Percentiles rank a stretch among this genome's conserved stretches.
Conservation (phyloP, 1,140 invertebrate species). For the Drosophila ogumai region DNA sequence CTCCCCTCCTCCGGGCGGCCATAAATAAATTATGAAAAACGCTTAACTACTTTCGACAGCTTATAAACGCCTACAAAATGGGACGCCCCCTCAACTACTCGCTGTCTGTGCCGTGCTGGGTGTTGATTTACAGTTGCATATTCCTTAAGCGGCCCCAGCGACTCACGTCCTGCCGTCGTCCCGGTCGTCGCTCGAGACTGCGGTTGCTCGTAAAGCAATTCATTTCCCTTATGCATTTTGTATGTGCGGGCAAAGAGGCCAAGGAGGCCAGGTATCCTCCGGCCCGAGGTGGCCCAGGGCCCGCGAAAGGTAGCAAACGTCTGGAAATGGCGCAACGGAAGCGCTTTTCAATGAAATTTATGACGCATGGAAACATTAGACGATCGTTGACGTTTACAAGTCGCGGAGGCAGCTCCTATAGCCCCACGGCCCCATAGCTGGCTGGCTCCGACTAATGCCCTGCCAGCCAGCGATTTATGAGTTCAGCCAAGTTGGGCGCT, state of each 20-base stretch:
- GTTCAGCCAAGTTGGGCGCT: slow-evolving; percentile 56
- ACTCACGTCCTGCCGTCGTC: slow-evolving; percentile 9
- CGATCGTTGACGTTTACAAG: slow-evolving; percentile 83
- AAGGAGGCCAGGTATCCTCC: slow-evolving; percentile 28
- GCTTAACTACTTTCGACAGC: slow-evolving; percentile 83
- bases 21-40: slow-evolving; percentile 84
- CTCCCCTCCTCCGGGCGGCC: slow-evolving; percentile 52
- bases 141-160: slow-evolving; percentile 52
- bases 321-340: slow-evolving; percentile 81
- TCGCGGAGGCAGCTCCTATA: slow-evolving; percentile 32
- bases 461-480: slow-evolving; percentile 72
- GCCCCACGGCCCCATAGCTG: neutral
- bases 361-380: slow-evolving; percentile 84
- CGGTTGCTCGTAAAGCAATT: slow-evolving; percentile 80
- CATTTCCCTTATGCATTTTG: slow-evolving; percentile 82
- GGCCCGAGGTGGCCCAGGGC: neutral
- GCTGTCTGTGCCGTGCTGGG: slow-evolving; percentile 29
- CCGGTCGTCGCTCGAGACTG: slow-evolving; percentile 52
- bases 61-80: slow-evolving; percentile 81
- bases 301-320: slow-evolving; percentile 15
- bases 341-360: slow-evolving; percentile 84
- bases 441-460: slow-evolving; percentile 33
- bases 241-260: slow-evolving; percentile 51
- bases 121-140: slow-evolving; percentile 83
- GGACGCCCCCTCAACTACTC: slow-evolving; percentile 62